phyloP scores from a whole-genome alignment of 2,888 invertebrate genomes.

The Drosophila stalkeri region DNA sequence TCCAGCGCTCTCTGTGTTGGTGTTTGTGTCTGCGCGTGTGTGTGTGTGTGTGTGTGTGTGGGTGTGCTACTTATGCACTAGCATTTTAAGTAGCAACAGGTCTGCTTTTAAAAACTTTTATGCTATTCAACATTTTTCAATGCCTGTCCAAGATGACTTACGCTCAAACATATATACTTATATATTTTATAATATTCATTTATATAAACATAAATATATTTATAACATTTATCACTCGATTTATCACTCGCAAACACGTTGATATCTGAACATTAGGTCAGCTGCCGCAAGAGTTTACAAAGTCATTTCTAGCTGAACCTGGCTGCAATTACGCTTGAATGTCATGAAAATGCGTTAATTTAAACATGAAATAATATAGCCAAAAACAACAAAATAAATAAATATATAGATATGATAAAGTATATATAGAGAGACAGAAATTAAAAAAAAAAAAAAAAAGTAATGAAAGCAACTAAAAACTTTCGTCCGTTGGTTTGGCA shows the following conservation, averaged over 20 bases:
- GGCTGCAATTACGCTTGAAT: slow-evolving; percentile 71
- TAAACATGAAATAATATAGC: slow-evolving; percentile 57
- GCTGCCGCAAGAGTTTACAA: slow-evolving; percentile 16
- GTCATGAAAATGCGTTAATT: slow-evolving; percentile 66
- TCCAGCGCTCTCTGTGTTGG: slow-evolving; percentile 26
- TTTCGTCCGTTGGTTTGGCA: slow-evolving; percentile 44
- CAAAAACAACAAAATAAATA: slow-evolving; percentile 3
- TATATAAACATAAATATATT: background rate
- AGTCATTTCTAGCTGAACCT: slow-evolving; percentile 23
- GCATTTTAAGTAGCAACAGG: slow-evolving; percentile 68
- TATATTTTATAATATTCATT: background rate
- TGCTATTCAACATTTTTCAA: slow-evolving; percentile 5
- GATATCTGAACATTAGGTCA: slow-evolving; percentile 15
- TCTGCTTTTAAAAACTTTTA: slow-evolving; percentile 31
- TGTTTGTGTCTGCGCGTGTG: slow-evolving; percentile 11
- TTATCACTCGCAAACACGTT: background rate
- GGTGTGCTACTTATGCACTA: slow-evolving; percentile 49
- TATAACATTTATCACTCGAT: background rate
- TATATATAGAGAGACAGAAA: slow-evolving; percentile 21
- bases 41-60: slow-evolving; percentile 17
- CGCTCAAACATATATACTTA: background rate
- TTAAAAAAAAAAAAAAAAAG: slow-evolving; percentile 20
- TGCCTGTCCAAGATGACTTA: background rate
- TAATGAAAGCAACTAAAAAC: slow-evolving; percentile 55
- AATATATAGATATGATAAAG: background rate